Percentiles rank a stretch among this genome's conserved stretches.
These are phyloP conservation scores for Agelastica alni DNA, from an alignment of 2,888 invertebrate species.

Conservation along the genomic window DNA sequence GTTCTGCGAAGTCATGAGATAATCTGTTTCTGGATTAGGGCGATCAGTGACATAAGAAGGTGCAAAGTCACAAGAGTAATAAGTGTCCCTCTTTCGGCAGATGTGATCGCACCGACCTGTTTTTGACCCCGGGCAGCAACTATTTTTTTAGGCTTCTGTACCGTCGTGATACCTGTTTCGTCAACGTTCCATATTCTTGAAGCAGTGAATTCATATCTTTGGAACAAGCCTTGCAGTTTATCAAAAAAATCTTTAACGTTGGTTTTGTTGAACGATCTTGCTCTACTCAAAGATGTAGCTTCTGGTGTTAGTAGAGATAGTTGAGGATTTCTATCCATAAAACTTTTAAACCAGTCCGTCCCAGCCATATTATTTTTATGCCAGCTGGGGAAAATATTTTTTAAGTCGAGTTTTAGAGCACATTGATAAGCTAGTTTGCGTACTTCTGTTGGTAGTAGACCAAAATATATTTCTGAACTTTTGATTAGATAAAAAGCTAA, in stretches of 20 bases:
- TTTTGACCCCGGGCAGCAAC: constrained; percentile 1
- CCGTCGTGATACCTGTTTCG: constrained; percentile 1
- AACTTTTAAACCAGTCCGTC: not conserved
- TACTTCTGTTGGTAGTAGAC: not conserved
- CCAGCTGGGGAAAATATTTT: not conserved
- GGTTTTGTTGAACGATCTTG: too few relatives aligned
- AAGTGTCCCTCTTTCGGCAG: not conserved
- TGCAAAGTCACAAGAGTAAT: constrained; percentile 24
- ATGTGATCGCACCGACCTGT: constrained; percentile 8
- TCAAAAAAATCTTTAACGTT: too few relatives aligned
- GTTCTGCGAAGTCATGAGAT: not conserved
- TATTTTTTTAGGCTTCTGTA: constrained; percentile 8
- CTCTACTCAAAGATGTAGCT: not conserved
- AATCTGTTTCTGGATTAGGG: not conserved
- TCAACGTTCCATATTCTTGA: too few relatives aligned
- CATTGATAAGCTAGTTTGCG: not conserved
- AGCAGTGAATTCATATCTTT: not conserved
- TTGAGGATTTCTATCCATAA: not conserved
- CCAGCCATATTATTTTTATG: not conserved
- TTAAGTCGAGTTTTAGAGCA: not conserved
- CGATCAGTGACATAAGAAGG: constrained; percentile 22
- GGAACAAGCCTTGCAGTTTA: too few relatives aligned
- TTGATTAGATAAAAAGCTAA: not conserved
- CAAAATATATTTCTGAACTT: not conserved
- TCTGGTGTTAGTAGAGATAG: not conserved